Conservation (phyloP, 2,888 invertebrate genomes). For the Apomyelois bistriatella region DNA sequence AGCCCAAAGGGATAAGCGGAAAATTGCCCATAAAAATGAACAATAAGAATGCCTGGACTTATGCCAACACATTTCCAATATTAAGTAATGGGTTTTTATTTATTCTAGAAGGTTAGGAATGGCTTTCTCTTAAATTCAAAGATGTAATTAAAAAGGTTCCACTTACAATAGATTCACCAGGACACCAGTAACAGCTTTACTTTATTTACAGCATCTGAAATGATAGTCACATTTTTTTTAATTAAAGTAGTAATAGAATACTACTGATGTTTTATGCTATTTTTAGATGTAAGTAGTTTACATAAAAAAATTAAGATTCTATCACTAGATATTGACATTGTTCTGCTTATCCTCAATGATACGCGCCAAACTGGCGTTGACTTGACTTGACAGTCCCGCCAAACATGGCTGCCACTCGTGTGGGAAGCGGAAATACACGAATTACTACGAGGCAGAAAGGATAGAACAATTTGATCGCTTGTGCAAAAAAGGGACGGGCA, state of each 20-base stretch:
- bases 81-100: conserved; percentile 23
- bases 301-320: conserved; percentile 33
- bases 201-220: conserved; percentile 50
- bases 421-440: conserved; percentile 78
- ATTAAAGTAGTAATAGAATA: too few species aligned
- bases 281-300: too few species aligned
- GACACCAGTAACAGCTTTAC: background rate
- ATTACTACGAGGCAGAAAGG: conserved; percentile 71
- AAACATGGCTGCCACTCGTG: conserved; percentile 77
- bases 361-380: conserved; percentile 77
- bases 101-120: conserved; percentile 13
- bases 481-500: conserved; percentile 70
- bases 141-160: conserved; percentile 8
- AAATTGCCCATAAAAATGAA: conserved; percentile 36
- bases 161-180: conserved; percentile 17
- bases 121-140: conserved; percentile 4
- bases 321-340: conserved; percentile 62
- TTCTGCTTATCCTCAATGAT: conserved; percentile 60
- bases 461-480: conserved; percentile 56
- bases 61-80: conserved; percentile 32
- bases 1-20: conserved; percentile 32
- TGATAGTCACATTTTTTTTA: conserved; percentile 30
- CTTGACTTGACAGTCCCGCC: conserved; percentile 76
- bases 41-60: conserved; percentile 30
- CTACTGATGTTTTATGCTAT: too few species aligned